phyloP scores from a whole-genome alignment of 2,797 vertebrate species.

The Liasis olivaceus region DNA sequence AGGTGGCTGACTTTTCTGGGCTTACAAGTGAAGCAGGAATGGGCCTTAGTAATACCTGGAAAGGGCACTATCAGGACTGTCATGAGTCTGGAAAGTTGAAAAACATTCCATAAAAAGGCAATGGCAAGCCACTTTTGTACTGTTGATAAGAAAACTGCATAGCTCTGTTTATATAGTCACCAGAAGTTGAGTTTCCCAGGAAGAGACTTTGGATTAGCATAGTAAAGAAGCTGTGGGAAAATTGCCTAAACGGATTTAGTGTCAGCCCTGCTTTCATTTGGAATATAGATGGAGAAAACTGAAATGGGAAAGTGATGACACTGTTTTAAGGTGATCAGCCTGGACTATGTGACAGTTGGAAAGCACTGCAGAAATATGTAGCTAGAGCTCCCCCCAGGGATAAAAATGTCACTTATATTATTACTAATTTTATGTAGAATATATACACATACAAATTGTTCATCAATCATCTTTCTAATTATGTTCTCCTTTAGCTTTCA shows the following conservation, averaged over 20 bases:
- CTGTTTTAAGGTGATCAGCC: slow-evolving; percentile 19
- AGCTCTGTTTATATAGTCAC: neutral
- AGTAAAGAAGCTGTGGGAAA: neutral
- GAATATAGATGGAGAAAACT: neutral
- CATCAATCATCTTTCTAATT: neutral
- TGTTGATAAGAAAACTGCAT: neutral
- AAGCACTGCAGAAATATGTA: slow-evolving; percentile 14
- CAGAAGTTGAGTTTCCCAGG: neutral
- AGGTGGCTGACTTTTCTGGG: neutral
- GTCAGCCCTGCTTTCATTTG: neutral
- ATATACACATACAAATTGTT: neutral
- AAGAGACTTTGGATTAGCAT: neutral
- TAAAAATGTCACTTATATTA: slow-evolving; percentile 7
- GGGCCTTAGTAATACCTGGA: neutral
- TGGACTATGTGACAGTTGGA: neutral
- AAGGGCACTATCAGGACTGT: neutral
- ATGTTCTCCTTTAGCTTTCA: neutral
- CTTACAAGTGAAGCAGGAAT: neutral
- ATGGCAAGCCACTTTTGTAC: neutral
- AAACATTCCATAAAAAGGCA: neutral
- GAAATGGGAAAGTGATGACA: slow-evolving; percentile 17
- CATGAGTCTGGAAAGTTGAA: neutral
- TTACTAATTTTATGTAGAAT: neutral
- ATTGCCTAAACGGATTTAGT: neutral
- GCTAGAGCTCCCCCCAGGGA: slow-evolving; percentile 59